phyloP scores from a whole-genome alignment of 2,888 invertebrate species.

The Zhuqinia jingwanae region DNA sequence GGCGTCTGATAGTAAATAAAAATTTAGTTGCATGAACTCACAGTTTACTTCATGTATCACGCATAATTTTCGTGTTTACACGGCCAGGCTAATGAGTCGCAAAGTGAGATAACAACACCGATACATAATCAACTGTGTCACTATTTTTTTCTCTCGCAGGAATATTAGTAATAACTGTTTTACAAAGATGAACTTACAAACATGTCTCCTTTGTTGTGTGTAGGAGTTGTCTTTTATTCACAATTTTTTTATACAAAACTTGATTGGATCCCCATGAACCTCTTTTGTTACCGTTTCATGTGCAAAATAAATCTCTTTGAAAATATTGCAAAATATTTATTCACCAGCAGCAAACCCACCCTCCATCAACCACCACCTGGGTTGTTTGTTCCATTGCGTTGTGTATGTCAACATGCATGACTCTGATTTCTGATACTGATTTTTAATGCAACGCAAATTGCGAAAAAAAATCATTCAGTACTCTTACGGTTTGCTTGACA shows the following conservation, averaged over 20 bases:
- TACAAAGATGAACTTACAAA: constrained; percentile 12
- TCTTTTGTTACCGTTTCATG: too few relatives aligned
- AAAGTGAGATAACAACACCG: constrained; percentile 5
- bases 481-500: constrained; percentile 1
- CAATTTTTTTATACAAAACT: too few relatives aligned
- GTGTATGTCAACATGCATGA: neutral
- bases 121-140: neutral
- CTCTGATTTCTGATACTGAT: too few relatives aligned
- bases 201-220: neutral
- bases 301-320: neutral
- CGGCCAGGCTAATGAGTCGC: neutral
- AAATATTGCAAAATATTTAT: neutral
- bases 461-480: neutral
- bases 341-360: constrained; percentile 20
- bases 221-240: constrained; percentile 6
- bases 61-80: neutral
- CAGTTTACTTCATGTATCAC: neutral
- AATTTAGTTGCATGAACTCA: neutral
- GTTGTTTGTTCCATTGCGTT: neutral
- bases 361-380: constrained; percentile 14
- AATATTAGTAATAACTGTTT: constrained; percentile 15
- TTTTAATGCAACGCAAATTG: too few relatives aligned
- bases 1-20: neutral
- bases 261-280: neutral
- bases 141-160: neutral